Conservation (phyloP, 2,113 vertebrate species). For the Pangasianodon hypophthalmus region DNA sequence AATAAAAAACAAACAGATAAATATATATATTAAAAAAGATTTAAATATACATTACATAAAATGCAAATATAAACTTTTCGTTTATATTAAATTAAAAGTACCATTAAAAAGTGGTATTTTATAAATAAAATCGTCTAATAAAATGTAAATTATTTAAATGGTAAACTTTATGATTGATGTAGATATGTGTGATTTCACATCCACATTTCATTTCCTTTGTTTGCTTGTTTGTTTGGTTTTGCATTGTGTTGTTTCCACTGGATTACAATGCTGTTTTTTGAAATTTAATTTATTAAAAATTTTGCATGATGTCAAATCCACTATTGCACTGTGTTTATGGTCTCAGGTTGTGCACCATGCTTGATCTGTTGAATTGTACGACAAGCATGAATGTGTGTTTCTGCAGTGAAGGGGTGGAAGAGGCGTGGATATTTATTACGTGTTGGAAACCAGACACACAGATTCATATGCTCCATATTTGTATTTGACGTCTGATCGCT, state of each 20-base stretch:
- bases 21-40: neutral
- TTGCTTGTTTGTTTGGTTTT: neutral
- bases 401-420: slow-evolving; percentile 40
- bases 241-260: neutral
- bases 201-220: neutral
- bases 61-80: neutral
- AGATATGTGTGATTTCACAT: neutral
- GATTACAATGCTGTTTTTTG: neutral
- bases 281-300: neutral
- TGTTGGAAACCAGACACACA: neutral
- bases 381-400: slow-evolving; percentile 40
- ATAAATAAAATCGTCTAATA: neutral
- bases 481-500: neutral
- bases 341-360: neutral
- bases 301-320: neutral
- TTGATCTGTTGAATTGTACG: neutral
- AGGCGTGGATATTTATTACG: slow-evolving; percentile 49
- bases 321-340: neutral
- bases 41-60: neutral
- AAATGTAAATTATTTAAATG: neutral
- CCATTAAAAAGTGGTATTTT: neutral
- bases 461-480: neutral
- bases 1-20: neutral
- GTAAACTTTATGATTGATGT: neutral
- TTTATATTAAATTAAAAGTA: no score